These are phyloP conservation scores for Cheilinus undulatus DNA, from an alignment of 2,113 vertebrate species.

Conservation along the genomic window DNA sequence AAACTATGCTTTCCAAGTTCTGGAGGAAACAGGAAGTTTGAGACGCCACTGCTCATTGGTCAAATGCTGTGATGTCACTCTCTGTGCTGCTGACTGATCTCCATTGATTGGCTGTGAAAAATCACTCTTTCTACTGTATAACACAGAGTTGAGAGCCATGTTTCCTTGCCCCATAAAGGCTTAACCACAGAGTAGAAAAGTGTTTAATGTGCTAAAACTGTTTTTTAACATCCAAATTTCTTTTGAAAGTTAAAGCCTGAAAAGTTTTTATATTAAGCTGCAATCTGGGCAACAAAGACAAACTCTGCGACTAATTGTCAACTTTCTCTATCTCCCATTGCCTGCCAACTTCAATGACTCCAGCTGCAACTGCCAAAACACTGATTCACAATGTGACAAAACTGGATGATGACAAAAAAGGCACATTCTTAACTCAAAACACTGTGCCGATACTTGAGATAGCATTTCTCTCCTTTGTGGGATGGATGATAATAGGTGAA, in stretches of 20 bases:
- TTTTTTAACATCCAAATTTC: too few relatives aligned
- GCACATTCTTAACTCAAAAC: constrained; percentile 71
- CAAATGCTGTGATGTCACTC: too few relatives aligned
- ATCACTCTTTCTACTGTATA: too few relatives aligned
- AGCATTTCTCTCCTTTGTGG: constrained; percentile 72
- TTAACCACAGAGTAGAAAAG: too few relatives aligned
- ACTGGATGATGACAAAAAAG: constrained; percentile 69
- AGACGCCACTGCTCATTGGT: too few relatives aligned
- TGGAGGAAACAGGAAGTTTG: too few relatives aligned
- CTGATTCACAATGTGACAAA: constrained; percentile 66
- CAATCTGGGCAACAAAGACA: constrained; percentile 19
- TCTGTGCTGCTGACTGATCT: too few relatives aligned
- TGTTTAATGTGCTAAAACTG: too few relatives aligned
- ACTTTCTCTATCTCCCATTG: constrained; percentile 44
- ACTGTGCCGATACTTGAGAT: constrained; percentile 71
- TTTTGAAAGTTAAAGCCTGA: not conserved
- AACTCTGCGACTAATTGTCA: constrained; percentile 44
- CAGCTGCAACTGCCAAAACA: constrained; percentile 71
- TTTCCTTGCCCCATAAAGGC: too few relatives aligned
- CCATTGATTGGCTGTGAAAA: too few relatives aligned
- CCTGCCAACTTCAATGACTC: constrained; percentile 61
- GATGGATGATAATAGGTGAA: constrained; percentile 78
- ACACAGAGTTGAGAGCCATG: too few relatives aligned
- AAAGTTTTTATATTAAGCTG: not conserved
- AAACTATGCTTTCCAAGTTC: too few relatives aligned